Evolutionary conservation across 2,113 vertebrate species (phyloP).

Genomic region (Grantiella picta): DNA sequence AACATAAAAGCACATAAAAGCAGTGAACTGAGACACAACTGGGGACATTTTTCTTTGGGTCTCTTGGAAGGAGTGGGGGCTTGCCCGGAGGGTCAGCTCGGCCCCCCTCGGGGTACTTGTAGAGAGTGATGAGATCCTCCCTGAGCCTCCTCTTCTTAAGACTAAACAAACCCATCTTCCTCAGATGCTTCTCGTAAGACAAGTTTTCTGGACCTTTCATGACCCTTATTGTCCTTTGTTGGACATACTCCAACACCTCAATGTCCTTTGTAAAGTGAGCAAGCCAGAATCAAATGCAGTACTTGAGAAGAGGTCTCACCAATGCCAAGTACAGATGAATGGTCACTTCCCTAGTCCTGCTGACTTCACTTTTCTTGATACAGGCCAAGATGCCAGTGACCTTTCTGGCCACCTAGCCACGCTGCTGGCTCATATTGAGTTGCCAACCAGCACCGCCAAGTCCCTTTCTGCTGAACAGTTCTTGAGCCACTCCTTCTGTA

Average conservation of each 20-base stretch:
- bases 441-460: neutral
- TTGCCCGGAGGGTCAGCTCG: too few species aligned
- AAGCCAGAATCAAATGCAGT: fast-evolving
- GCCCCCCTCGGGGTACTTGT: too few species aligned
- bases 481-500: neutral
- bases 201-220: neutral
- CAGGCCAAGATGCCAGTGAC: neutral
- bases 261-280: neutral
- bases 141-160: neutral
- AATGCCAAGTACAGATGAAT: neutral
- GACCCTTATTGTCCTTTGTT: neutral
- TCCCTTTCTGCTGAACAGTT: neutral
- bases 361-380: neutral
- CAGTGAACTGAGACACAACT: too few species aligned
- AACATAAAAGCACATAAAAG: too few species aligned
- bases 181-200: neutral
- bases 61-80: too few species aligned
- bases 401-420: neutral
- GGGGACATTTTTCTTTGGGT: too few species aligned
- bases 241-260: neutral
- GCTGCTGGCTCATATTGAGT: neutral
- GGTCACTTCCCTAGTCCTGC: neutral
- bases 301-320: fast-evolving
- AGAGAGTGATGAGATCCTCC: neutral
- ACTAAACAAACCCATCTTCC: neutral